phyloP scores from a whole-genome alignment of 2,113 vertebrate species.

The Herpetotheres cachinnans region DNA sequence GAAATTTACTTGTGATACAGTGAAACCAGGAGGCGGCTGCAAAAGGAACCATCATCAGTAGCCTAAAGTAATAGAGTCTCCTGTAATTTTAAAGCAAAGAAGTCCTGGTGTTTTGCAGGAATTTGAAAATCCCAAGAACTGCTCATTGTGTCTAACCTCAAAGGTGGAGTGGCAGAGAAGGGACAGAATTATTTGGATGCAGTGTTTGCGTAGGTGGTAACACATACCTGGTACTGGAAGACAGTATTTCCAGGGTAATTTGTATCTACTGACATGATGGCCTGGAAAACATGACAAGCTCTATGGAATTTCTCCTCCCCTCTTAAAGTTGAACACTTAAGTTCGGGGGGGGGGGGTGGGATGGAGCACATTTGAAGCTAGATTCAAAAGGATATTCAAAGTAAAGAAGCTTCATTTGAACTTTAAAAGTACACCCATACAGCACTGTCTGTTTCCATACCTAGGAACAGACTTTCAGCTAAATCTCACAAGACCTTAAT shows the following conservation, averaged over 20 bases:
- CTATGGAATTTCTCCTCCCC: background rate
- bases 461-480: background rate
- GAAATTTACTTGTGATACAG: background rate
- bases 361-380: background rate
- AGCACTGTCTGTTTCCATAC: background rate
- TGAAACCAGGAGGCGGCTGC: background rate
- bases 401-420: background rate
- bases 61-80: background rate
- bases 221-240: background rate
- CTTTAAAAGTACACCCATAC: background rate
- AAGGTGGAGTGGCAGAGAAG: background rate
- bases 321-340: background rate
- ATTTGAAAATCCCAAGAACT: background rate
- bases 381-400: background rate
- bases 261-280: fast-evolving
- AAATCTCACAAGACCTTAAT: background rate
- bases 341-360: background rate
- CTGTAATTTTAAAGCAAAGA: background rate
- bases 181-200: background rate
- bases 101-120: background rate
- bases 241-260: background rate
- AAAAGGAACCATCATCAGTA: background rate
- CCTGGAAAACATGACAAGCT: background rate
- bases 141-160: background rate
- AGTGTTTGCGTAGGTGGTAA: background rate